Evolutionary conservation across 2,888 invertebrate genomes (phyloP), one percentile per base, ranked within the genome.

Genomic region (Smittia aterrima): DNA sequence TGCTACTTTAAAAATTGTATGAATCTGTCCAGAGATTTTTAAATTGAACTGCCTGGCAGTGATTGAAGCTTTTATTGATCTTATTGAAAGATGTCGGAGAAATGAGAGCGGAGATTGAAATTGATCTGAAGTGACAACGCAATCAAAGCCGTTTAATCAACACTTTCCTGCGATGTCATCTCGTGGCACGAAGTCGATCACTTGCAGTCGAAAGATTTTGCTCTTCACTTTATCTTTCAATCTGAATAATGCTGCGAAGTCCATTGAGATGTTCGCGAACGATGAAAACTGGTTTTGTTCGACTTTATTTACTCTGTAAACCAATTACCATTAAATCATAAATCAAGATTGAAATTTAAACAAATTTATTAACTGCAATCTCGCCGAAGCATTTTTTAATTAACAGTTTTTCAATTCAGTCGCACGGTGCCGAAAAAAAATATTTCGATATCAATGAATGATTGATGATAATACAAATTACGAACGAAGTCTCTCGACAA

Each of bases 251-350:
- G 47, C 38, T 38, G 47, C 9, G 20, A 58, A 58, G 22, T 58
- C n/a, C 58, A 58, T 58, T 58, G 58, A 58, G 58, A 13, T 58
- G 58, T 58, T n/a, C n/a, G 18, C 16, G n/a, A 58, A 18, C 22
- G 13, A 58, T 3, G 9, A 9, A 47, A 58, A 58, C 58, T 18
- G 58, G 58, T 64, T 64, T 27, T 4, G 6, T 1, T 16, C 64
- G 64, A 64, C 27, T 27, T 64, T 64, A 64, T 64, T 64, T 64
- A 64, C 64, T 4, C 64, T 25, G n/a, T 25, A 11, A 27, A 13
- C 20, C 64, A 64, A 25, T 64, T 64, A 64, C 25, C 64, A 64
- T 64, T 64, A 64, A 64, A 6, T 64, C 64, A 64, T 64, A 64
- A 64, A 64, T 64, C 20, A 11, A 64, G 25, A 64, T 27, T 27